A percentile compares a stretch with the other conserved stretches of the same genome.
Conservation (phyloP, 2,797 vertebrate species). For the Gambelia wislizenii region DNA sequence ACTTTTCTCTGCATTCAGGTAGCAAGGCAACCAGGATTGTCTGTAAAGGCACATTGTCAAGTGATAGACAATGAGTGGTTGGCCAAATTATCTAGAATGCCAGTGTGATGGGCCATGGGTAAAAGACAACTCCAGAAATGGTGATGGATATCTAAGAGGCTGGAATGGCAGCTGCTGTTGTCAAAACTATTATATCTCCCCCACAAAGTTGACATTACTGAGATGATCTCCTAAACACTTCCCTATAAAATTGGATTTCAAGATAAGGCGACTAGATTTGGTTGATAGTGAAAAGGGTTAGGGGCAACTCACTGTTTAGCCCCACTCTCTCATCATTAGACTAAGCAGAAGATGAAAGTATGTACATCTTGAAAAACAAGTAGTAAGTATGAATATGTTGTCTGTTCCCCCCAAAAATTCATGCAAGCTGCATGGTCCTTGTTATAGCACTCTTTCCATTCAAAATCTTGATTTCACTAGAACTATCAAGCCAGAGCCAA, state of each 20-base stretch:
- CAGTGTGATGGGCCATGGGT: not conserved
- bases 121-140: constrained; percentile 44
- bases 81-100: not conserved
- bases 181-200: constrained; percentile 3
- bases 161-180: constrained; percentile 31
- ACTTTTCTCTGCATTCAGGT: not conserved
- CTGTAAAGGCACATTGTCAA: constrained; percentile 41
- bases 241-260: constrained; percentile 32
- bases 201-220: not conserved
- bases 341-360: constrained; percentile 48
- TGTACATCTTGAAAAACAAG: constrained; percentile 55
- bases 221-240: constrained; percentile 35
- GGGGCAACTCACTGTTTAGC: constrained; percentile 24
- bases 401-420: constrained; percentile 56
- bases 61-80: constrained; percentile 42
- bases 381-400: constrained; percentile 47
- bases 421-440: constrained; percentile 51
- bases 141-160: constrained; percentile 14
- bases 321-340: constrained; percentile 46
- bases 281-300: constrained; percentile 29
- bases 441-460: constrained; percentile 24
- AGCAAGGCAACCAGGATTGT: not conserved
- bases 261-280: constrained; percentile 33
- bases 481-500: constrained; percentile 79
- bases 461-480: constrained; percentile 37